Percentiles rank a stretch among this genome's conserved stretches.
Evolutionary conservation across 53 echinoderm and acorn worm species (phyloP).

Genomic region (Antedon mediterranea): DNA sequence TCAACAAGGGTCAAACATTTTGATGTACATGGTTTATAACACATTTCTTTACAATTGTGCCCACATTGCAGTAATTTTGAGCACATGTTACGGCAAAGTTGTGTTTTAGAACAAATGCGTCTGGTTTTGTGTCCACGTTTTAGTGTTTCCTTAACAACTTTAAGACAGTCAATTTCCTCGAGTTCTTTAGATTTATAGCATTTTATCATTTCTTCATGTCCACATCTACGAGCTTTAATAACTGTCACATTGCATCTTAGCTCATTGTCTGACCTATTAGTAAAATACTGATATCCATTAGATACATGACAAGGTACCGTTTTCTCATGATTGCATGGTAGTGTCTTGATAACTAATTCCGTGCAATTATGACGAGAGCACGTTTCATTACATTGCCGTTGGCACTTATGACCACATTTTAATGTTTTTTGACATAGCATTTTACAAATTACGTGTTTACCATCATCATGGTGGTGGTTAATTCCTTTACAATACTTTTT

Average conservation of each 20-base stretch:
- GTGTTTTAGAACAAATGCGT: neutral
- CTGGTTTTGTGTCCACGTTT: constrained; percentile 33
- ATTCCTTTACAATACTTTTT: no score
- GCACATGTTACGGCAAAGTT: neutral
- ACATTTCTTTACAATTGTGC: no score
- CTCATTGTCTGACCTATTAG: no score
- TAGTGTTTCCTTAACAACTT: neutral
- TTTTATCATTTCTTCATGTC: constrained; percentile 28
- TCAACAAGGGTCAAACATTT: no score
- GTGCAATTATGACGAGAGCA: constrained; percentile 23
- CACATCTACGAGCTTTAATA: constrained; percentile 14
- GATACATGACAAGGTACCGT: constrained; percentile 18
- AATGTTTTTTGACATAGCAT: neutral
- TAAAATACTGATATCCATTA: no score
- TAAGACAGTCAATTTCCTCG: neutral
- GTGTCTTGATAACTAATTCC: constrained; percentile 14
- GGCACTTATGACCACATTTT: neutral
- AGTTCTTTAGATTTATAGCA: constrained; percentile 18
- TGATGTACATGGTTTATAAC: no score
- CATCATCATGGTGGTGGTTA: no score
- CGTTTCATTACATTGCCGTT: neutral
- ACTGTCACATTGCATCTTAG: no score
- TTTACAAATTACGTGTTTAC: no score
- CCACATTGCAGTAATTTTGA: neutral
- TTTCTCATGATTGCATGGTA: constrained; percentile 36